Base-by-base conservation (phyloP, 2,113 vertebrate genomes). In the Aphyosemion australe region DNA sequence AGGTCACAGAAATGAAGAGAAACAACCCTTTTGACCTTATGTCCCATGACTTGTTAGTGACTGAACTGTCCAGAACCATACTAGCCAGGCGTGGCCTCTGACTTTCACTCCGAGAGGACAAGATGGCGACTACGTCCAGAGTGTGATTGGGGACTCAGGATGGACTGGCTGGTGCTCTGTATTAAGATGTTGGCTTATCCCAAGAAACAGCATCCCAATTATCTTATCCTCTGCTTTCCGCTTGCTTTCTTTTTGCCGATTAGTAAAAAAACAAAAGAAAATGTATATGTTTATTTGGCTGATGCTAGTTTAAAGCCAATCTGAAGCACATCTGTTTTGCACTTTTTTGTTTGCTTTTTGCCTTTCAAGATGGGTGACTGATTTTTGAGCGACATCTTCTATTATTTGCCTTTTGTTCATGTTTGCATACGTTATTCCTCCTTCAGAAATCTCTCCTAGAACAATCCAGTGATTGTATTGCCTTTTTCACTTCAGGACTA, bases 311-410 rank as follows among this genome's bases (percentile, higher is more conserved):
- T 81, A 14, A 71, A 82, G 82, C 78, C 74, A 83, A 80, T 83
- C 62, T 66, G 66, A 88, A 83, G 70, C 65, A 53, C 70, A 5
- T 26, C 42, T 61, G 49, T 60, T 79, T 61, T 83, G 42, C 31
- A 18, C 45, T 15, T 49, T 45, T 48, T 43, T 59, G 20, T 79
- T 64, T 65, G 34, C 34, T 74, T 83, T 72, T 77, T 85, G 74
- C 76, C 79, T 87, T 87, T 73, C 76, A 78, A 67, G 68, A 61
- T 74, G 77, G 79, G 79, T 84, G 77, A 66, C 61, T 85, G 84
- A 83, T 84, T 86, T 49, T 85, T 83, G 82, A 84, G 52, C 79
- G 80, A 89, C 60, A 0, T 89, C 77, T 73, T 69, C 76, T 67
- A 68, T 71, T 48, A 53, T 58, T 59, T 26, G 55, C 58, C 65